These are phyloP conservation scores for Atherinosoma microstoma DNA, from an alignment of 2,797 vertebrate species.

Conservation along the genomic window DNA sequence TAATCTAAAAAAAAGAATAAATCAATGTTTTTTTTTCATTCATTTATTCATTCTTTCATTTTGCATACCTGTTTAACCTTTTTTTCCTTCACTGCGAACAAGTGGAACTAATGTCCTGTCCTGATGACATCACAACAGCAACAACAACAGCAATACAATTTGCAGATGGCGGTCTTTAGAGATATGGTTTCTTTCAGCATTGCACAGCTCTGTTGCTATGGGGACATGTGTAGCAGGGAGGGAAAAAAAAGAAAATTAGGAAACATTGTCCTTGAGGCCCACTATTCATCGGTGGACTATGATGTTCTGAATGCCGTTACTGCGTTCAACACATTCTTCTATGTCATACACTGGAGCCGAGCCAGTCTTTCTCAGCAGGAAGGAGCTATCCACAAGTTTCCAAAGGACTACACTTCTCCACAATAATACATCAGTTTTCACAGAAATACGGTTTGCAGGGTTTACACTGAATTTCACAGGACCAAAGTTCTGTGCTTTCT, in stretches of 20 bases:
- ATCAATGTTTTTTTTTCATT: background rate
- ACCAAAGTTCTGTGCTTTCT: background rate
- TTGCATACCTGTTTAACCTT: background rate
- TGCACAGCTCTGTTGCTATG: slow-evolving; percentile 74
- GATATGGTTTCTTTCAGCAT: slow-evolving; percentile 56
- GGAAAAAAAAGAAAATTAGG: slow-evolving; percentile 50
- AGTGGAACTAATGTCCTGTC: slow-evolving; percentile 23
- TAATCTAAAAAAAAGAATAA: background rate
- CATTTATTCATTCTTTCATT: background rate
- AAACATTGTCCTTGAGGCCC: slow-evolving; percentile 76
- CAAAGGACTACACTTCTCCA: slow-evolving; percentile 6
- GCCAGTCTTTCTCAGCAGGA: slow-evolving; percentile 21
- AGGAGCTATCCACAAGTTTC: slow-evolving; percentile 37
- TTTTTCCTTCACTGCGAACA: slow-evolving; percentile 1
- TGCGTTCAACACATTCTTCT: slow-evolving; percentile 32
- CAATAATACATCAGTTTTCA: slow-evolving; percentile 11
- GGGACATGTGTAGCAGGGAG: slow-evolving; percentile 61
- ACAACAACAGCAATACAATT: slow-evolving; percentile 12
- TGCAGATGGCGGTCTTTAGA: slow-evolving; percentile 40
- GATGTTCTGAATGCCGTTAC: slow-evolving; percentile 49
- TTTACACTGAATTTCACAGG: background rate
- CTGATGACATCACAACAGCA: slow-evolving; percentile 41
- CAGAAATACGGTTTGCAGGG: background rate
- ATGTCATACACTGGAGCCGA: slow-evolving; percentile 23
- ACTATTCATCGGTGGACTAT: slow-evolving; percentile 47